A percentile compares a stretch with the other conserved stretches of the same genome.
phyloP scores from a whole-genome alignment of 2,888 invertebrate species.

The Eupithecia dodoneata region DNA sequence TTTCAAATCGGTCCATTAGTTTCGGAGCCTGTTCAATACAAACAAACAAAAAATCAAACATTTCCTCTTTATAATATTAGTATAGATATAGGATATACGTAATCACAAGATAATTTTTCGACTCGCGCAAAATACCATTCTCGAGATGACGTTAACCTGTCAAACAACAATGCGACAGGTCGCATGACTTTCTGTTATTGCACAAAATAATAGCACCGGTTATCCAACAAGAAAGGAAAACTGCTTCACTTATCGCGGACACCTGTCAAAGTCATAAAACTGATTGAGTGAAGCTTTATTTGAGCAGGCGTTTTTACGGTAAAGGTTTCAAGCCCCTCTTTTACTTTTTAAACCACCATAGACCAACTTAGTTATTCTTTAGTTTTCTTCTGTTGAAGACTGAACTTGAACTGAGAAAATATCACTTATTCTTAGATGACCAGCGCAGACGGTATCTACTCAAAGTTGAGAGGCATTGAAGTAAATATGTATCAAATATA shows the following conservation, averaged over 20 bases:
- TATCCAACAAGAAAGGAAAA: slow-evolving; percentile 35
- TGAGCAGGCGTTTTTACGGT: not conserved
- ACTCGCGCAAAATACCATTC: slow-evolving; percentile 61
- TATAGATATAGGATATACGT: not conserved
- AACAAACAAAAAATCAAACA: too few species aligned
- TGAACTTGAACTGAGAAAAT: not conserved
- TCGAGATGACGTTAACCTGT: slow-evolving; percentile 58
- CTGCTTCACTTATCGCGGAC: slow-evolving; percentile 24
- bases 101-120: slow-evolving; percentile 49
- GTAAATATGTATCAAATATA: not conserved
- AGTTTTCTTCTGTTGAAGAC: not conserved
- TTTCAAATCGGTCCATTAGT: too few species aligned
- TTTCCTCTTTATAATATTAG: too few species aligned
- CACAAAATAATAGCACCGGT: slow-evolving; percentile 42
- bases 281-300: not conserved
- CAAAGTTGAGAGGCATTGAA: not conserved
- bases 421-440: not conserved
- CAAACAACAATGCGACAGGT: slow-evolving; percentile 65
- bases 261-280: slow-evolving; percentile 23
- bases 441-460: not conserved
- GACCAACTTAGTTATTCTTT: not conserved
- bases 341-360: not conserved
- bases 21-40: too few species aligned
- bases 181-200: slow-evolving; percentile 55
- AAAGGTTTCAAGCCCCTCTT: not conserved